These are phyloP conservation scores for Vultur gryphus DNA, from an alignment of 2,797 vertebrate species.

Conservation along the genomic window DNA sequence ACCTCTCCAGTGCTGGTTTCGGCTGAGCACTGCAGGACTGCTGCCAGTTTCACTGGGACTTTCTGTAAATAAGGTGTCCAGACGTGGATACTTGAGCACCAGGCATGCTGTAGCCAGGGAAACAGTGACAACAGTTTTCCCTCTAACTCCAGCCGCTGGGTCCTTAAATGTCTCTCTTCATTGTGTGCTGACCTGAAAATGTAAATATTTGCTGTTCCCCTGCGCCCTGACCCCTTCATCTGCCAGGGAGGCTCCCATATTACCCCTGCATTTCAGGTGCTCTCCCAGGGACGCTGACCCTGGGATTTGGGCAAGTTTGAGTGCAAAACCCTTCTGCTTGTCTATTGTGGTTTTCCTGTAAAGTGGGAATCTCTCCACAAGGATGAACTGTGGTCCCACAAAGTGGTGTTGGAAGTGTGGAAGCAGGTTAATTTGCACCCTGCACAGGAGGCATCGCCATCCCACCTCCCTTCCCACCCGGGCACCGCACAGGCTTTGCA, in stretches of 20 bases:
- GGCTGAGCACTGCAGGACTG: not conserved
- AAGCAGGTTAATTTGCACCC: not conserved
- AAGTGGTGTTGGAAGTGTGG: accelerated
- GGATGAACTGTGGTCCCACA: not conserved
- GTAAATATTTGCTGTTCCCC: constrained; percentile 23
- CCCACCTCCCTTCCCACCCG: not conserved
- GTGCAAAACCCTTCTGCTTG: not conserved
- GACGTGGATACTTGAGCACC: constrained; percentile 9
- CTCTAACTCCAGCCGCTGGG: not conserved
- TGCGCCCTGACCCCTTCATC: not conserved
- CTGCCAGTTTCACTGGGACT: constrained; percentile 49
- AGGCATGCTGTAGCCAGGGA: constrained; percentile 52
- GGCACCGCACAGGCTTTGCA: too few species aligned
- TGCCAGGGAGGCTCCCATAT: not conserved
- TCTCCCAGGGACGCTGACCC: not conserved
- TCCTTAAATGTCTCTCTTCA: constrained; percentile 15
- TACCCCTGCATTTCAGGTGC: not conserved
- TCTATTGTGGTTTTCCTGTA: not conserved
- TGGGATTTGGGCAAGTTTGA: not conserved
- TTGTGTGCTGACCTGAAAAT: constrained; percentile 1
- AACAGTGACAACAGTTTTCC: constrained; percentile 46
- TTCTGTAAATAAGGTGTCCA: constrained; percentile 58
- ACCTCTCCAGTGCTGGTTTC: not conserved
- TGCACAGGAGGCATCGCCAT: accelerated
- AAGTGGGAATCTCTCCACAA: not conserved